A percentile compares a stretch with the other conserved stretches of the same genome.
These are phyloP conservation scores for Hedychridium roseum DNA, from an alignment of 2,888 invertebrate species.

Conservation along the genomic window DNA sequence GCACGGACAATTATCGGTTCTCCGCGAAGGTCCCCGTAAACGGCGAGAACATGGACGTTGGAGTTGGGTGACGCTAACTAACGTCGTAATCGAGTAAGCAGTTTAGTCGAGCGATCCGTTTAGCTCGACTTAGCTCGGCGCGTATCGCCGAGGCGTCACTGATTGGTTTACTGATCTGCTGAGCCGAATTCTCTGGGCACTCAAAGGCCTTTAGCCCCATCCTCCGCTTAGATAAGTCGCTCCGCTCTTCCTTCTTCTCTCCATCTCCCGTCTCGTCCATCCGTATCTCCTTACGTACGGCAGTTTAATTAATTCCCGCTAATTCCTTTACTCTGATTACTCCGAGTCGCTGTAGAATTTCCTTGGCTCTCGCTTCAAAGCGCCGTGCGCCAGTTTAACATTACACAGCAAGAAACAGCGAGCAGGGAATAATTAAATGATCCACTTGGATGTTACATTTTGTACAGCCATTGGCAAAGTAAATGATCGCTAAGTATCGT, in stretches of 20 bases:
- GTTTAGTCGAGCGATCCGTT: slow-evolving; percentile 47
- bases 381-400: no score
- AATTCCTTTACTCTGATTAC: no score
- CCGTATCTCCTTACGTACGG: slow-evolving; percentile 11
- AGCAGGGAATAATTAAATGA: no score
- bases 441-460: no score
- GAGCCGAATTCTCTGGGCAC: slow-evolving; percentile 38
- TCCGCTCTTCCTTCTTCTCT: slow-evolving; percentile 7
- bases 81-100: slow-evolving; percentile 45
- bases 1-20: slow-evolving; percentile 4
- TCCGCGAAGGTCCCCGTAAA: no score
- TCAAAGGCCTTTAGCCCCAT: slow-evolving; percentile 48
- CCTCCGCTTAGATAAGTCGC: slow-evolving; percentile 33
- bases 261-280: slow-evolving; percentile 2
- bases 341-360: no score
- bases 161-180: slow-evolving; percentile 53
- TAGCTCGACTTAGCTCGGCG: slow-evolving; percentile 42
- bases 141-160: slow-evolving; percentile 46
- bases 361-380: no score
- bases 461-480: no score
- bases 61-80: slow-evolving; percentile 30
- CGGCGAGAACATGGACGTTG: no score
- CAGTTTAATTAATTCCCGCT: slow-evolving; percentile 42
- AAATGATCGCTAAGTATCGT: no score
- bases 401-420: no score